A percentile compares a stretch with the other conserved stretches of the same genome.
Evolutionary conservation across 2,888 invertebrate genomes (phyloP).

Genomic region (Parthenolecanium corni): DNA sequence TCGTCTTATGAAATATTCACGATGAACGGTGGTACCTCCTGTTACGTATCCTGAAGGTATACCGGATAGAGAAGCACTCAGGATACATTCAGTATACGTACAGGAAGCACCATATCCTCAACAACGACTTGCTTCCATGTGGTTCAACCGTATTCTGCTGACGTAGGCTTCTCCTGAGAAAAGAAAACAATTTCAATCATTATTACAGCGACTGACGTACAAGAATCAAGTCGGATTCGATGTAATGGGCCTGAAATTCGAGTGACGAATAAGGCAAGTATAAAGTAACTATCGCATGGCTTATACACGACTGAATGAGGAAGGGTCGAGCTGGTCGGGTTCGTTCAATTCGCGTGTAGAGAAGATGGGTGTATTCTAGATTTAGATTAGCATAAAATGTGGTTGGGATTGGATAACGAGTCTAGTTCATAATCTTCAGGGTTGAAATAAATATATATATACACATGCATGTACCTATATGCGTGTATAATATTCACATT

Average conservation of each 20-base stretch:
- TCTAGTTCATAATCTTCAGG: not conserved
- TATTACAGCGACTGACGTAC: too few species aligned
- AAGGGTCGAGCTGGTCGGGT: not conserved
- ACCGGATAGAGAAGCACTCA: conserved; percentile 95
- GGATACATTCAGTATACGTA: conserved; percentile 99
- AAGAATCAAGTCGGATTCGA: too few species aligned
- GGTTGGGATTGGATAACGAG: not conserved
- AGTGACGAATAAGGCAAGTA: too few species aligned
- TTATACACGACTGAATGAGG: too few species aligned
- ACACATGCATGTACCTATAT: not conserved
- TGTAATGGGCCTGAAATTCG: too few species aligned
- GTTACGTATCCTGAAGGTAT: conserved; percentile 99
- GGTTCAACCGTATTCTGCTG: too few species aligned
- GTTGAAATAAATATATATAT: not conserved
- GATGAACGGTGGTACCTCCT: conserved; percentile 80
- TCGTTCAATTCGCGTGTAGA: not conserved
- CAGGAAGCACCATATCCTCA: conserved; percentile 67
- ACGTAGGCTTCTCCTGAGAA: too few species aligned
- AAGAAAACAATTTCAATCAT: too few species aligned
- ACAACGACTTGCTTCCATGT: conserved; percentile 15
- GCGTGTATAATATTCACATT: too few species aligned
- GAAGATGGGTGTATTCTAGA: not conserved
- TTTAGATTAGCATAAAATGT: not conserved
- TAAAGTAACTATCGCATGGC: too few species aligned
- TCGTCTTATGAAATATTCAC: too few species aligned